phyloP scores from a whole-genome alignment of 2,888 invertebrate species.

The Tipula vernalis region DNA sequence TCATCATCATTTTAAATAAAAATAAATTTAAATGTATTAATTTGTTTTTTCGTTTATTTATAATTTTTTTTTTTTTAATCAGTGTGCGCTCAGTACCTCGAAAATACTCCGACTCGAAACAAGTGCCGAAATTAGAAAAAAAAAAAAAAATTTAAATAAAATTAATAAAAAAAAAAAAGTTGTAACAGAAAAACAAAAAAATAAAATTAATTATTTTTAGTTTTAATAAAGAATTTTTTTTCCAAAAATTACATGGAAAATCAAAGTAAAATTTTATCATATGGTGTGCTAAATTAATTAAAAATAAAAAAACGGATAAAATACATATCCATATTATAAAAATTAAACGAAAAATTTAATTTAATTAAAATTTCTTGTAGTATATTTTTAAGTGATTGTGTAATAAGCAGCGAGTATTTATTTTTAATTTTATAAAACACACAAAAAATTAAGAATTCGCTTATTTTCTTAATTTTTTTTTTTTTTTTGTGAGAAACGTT shows the following conservation, averaged over 20 bases:
- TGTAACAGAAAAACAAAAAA: background rate
- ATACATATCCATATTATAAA: background rate
- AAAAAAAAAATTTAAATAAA: constrained; percentile 10
- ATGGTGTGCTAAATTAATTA: background rate
- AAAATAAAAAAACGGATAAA: background rate
- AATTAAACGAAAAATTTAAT: background rate
- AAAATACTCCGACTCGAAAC: constrained; percentile 18
- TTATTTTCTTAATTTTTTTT: background rate
- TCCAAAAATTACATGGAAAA: background rate
- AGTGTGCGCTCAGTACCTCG: constrained; percentile 16
- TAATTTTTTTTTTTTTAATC: background rate
- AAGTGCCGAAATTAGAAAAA: constrained; percentile 12
- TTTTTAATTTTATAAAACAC: background rate
- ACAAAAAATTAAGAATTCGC: background rate
- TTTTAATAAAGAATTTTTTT: background rate
- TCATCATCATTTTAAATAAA: background rate
- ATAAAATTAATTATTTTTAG: background rate
- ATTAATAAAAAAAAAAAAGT: constrained; percentile 11
- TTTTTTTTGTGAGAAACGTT: background rate
- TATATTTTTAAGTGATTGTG: background rate
- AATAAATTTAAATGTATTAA: background rate
- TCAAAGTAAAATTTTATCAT: background rate
- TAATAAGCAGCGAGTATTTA: background rate
- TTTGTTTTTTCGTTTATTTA: background rate
- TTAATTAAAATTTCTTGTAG: background rate